Conservation (phyloP, 2,113 vertebrate species). For the Willisornis vidua region DNA sequence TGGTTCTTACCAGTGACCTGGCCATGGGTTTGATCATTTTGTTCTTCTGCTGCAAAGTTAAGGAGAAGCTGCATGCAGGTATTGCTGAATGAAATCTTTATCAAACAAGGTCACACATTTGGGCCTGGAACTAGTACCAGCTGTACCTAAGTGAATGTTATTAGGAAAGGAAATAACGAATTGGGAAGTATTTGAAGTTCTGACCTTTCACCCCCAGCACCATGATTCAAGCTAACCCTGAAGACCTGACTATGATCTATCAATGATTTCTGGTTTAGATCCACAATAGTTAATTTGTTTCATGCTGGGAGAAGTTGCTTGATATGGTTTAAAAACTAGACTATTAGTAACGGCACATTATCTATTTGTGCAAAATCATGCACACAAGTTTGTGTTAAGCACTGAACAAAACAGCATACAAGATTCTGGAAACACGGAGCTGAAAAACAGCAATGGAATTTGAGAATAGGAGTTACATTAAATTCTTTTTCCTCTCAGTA, state of each 20-base stretch:
- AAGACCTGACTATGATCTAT: slow-evolving; percentile 53
- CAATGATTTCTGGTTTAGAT: slow-evolving; percentile 57
- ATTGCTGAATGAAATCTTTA: neutral
- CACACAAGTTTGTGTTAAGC: neutral
- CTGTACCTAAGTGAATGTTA: slow-evolving; percentile 4
- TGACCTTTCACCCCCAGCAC: slow-evolving; percentile 43
- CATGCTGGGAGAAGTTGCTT: slow-evolving; percentile 15
- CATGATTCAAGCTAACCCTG: slow-evolving; percentile 52
- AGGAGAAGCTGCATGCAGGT: neutral
- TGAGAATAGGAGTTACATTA: neutral
- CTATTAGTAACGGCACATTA: neutral
- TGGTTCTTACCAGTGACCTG: neutral
- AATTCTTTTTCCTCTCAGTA: neutral
- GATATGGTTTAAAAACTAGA: slow-evolving; percentile 1
- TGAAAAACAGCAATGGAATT: neutral
- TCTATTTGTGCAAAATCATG: neutral
- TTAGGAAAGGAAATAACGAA: slow-evolving; percentile 53
- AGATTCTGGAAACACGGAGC: neutral
- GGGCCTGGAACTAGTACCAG: slow-evolving; percentile 32
- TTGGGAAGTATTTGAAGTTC: slow-evolving; percentile 62
- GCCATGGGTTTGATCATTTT: neutral
- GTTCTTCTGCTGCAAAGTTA: neutral
- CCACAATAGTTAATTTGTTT: slow-evolving; percentile 57
- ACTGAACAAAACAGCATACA: neutral
- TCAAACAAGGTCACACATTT: slow-evolving; percentile 26